A percentile compares a stretch with the other conserved stretches of the same genome.
These are phyloP conservation scores for Oikopleura albicans DNA, from an alignment of 23 tunicate genomes.

Conservation along the genomic window DNA sequence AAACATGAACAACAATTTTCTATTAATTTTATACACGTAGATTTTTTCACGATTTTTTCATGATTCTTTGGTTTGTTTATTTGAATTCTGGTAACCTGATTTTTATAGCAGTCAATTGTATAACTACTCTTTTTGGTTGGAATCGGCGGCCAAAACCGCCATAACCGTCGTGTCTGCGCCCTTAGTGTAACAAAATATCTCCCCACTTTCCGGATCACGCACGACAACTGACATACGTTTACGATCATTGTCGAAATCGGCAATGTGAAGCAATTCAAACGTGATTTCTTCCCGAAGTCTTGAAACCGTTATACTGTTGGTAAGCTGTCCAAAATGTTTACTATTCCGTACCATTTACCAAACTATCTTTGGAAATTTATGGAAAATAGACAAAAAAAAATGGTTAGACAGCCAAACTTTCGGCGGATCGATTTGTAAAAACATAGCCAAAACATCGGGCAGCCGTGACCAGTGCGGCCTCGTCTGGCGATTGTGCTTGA, in stretches of 20 bases:
- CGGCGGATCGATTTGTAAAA: neutral
- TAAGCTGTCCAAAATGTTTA: no score
- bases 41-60: no score
- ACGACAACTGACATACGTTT: conserved; percentile 11
- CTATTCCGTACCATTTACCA: no score
- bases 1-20: no score
- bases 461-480: neutral
- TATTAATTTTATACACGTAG: no score
- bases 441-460: conserved; percentile 4
- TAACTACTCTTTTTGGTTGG: no score
- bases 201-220: neutral
- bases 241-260: conserved; percentile 1
- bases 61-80: neutral
- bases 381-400: no score
- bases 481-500: conserved; percentile 16
- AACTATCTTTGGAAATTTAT: no score
- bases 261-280: neutral
- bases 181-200: neutral
- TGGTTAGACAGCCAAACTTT: no score
- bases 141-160: neutral
- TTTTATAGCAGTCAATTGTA: no score
- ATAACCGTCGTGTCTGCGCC: conserved; percentile 3
- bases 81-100: no score
- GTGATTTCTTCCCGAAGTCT: neutral
- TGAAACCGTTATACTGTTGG: neutral